These are phyloP conservation scores for Megamerina dolium DNA, from an alignment of 2,888 invertebrate species.

Conservation along the genomic window DNA sequence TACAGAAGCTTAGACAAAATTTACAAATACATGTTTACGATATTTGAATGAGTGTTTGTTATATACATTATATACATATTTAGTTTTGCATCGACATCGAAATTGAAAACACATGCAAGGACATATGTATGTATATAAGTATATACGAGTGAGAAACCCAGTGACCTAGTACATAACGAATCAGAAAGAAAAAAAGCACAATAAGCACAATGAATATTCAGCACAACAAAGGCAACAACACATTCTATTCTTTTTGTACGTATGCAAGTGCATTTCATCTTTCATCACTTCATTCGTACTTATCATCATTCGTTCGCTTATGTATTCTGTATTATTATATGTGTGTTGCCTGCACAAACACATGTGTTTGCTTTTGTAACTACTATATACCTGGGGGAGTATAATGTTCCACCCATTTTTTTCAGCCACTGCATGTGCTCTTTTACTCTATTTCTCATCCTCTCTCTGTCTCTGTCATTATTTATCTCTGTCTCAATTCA, in stretches of 20 bases:
- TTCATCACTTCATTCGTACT: too few species aligned
- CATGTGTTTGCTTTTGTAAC: too few species aligned
- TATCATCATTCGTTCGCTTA: too few species aligned
- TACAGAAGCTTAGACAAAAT: too few species aligned
- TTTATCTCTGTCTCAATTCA: background rate
- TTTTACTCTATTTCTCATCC: background rate
- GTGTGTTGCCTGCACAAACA: too few species aligned
- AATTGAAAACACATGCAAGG: conserved; percentile 39
- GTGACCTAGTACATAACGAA: conserved; percentile 46
- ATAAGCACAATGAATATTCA: conserved; percentile 15
- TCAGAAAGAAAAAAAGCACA: conserved; percentile 27
- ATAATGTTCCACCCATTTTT: too few species aligned
- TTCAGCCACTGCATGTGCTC: background rate
- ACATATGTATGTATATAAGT: too few species aligned
- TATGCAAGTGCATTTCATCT: too few species aligned
- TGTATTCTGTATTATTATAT: too few species aligned
- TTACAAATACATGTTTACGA: too few species aligned
- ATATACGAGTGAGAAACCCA: conserved; percentile 46
- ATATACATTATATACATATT: conserved; percentile 9
- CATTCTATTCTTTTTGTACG: too few species aligned
- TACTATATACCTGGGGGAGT: too few species aligned
- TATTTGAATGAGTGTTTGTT: conserved; percentile 3
- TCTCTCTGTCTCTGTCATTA: background rate
- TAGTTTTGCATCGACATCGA: conserved; percentile 25
- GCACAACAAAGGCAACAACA: conserved; percentile 13